Base-by-base conservation (phyloP, 2,888 invertebrate genomes). In the Odontocolon sp. region DNA sequence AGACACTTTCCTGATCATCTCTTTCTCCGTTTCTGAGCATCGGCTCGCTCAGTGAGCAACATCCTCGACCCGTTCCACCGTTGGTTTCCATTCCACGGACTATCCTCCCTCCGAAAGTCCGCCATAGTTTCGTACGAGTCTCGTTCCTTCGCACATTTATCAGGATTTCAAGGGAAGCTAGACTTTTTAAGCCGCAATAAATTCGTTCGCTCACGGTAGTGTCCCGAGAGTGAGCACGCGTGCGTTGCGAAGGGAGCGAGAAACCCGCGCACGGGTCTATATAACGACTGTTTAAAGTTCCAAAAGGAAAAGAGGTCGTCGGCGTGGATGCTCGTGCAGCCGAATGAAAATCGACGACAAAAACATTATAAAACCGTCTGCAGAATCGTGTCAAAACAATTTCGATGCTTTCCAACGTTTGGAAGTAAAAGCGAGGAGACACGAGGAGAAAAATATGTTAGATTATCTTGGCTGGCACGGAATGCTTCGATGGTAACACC, bases 141-240 rank as follows among this genome's bases (percentile, higher is more conserved):
- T 74, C 81, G 77, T 84, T 90, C 87, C 87, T 85, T 87, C 86
- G 89, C 87, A 90, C 92, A 93, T 93, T 92, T 93, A 92, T 93
- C 93, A 93, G 93, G 93, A 93, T 93, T 93, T 87, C 93, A 92
- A 91, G 92, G 92, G 91, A 92, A 72, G 91, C 92, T 91, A 92
- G 92, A 93, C 93, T 92, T 89, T 89, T 90, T 90, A 90, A 90
- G 90, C 90, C 87, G 86, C 86, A 84, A 89, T 90, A 90, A 90
- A 90, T 90, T 90, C 80, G 80, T 79, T 81, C 79, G 78, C 80
- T 80, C 77, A 73, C 77, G 68, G 61, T 47, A 45, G 61, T 63
- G 31, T 21, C 9, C 38, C 3, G 57, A 75, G 76, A 73, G 75
- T 59, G 57, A 56, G 71, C 42, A 52, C 71, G 66, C 73, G 67